phyloP scores from a whole-genome alignment of 2,888 invertebrate genomes.

The Corbicula japonica region DNA sequence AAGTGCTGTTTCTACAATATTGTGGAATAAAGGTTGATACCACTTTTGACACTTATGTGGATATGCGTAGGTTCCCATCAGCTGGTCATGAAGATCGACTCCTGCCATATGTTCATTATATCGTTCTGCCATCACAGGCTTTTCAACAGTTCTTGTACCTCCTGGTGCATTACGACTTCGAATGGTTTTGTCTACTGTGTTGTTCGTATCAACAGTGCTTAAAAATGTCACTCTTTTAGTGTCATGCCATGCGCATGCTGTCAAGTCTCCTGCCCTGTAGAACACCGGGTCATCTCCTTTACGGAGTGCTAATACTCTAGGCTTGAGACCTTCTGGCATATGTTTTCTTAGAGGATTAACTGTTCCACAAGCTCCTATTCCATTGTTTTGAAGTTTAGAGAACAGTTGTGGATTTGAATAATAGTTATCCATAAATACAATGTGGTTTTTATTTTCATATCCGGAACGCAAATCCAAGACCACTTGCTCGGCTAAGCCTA shows the following conservation, averaged over 20 bases:
- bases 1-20: conserved; percentile 35
- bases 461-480: not conserved
- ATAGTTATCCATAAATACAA: conserved; percentile 41
- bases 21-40: conserved; percentile 50
- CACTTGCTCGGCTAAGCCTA: too few species aligned
- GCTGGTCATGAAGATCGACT: conserved; percentile 52
- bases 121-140: not conserved
- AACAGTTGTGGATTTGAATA: conserved; percentile 38
- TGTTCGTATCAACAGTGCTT: too few species aligned
- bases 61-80: conserved; percentile 42
- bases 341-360: conserved; percentile 43
- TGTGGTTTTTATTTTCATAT: conserved; percentile 39
- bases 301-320: too few species aligned
- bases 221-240: not conserved
- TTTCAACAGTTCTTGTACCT: not conserved
- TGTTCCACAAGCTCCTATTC: conserved; percentile 53
- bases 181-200: not conserved
- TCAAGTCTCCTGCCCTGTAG: not conserved
- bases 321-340: conserved; percentile 48
- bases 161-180: not conserved
- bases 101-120: conserved; percentile 40
- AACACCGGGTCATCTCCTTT: not conserved
- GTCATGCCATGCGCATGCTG: not conserved
- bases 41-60: conserved; percentile 49
- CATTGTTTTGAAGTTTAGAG: conserved; percentile 14